phyloP scores from a whole-genome alignment of 2,797 vertebrate species.

The Corythornis leucogaster region DNA sequence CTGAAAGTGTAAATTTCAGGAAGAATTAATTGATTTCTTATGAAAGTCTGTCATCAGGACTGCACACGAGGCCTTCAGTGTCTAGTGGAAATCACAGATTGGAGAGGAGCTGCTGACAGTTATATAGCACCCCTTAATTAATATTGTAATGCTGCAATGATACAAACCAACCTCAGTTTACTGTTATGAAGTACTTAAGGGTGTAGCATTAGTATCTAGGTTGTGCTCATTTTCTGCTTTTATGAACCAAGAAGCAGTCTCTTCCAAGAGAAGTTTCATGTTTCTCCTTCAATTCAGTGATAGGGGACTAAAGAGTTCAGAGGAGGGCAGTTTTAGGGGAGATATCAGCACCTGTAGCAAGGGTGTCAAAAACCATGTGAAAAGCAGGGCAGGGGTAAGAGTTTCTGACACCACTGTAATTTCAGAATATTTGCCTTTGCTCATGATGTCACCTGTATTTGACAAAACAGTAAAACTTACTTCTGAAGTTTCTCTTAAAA shows the following conservation, averaged over 20 bases:
- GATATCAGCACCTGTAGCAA: neutral
- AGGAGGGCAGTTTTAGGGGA: neutral
- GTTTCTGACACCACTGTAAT: neutral
- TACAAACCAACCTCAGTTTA: neutral
- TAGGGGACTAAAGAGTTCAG: neutral
- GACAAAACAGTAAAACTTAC: neutral
- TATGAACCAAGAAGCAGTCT: neutral
- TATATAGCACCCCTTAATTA: neutral
- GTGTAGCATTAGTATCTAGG: neutral
- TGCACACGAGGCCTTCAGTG: neutral
- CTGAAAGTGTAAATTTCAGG: neutral
- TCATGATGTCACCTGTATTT: neutral
- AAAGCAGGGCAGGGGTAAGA: rapidly evolving
- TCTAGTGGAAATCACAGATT: neutral
- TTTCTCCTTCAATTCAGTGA: neutral
- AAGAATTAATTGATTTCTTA: neutral
- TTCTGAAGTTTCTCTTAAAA: neutral
- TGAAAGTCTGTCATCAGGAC: neutral
- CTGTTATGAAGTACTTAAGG: neutral
- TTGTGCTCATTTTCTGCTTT: neutral
- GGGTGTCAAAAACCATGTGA: neutral
- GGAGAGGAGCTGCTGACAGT: neutral
- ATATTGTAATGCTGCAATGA: neutral
- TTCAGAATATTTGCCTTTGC: neutral
- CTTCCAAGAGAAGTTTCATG: neutral